Conservation (phyloP, 1,140 invertebrate genomes). For the Pseudomyrmex gracilis region DNA sequence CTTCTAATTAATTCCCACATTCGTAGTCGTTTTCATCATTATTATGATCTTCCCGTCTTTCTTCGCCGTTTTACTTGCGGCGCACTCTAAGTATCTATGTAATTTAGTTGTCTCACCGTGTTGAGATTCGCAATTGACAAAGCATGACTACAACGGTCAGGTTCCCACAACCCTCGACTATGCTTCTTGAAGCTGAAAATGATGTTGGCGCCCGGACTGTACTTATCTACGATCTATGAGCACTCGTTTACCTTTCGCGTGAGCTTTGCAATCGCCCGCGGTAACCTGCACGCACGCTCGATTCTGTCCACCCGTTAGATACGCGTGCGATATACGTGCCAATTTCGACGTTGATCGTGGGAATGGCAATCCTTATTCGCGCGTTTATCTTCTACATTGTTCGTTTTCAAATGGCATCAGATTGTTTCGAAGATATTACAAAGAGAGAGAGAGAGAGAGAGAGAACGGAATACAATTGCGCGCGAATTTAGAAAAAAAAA, state of each 20-base stretch:
- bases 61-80: not conserved
- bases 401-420: not conserved
- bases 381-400: constrained; percentile 26
- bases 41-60: not conserved
- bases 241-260: constrained; percentile 63
- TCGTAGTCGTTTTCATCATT: too few relatives aligned
- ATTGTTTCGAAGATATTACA: not conserved
- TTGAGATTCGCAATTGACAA: constrained; percentile 41
- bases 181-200: constrained; percentile 60
- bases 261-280: constrained; percentile 31
- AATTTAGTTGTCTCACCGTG: not conserved
- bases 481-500: not conserved
- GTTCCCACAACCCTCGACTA: constrained; percentile 60
- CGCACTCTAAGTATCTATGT: too few relatives aligned
- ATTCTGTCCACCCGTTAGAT: constrained; percentile 43
- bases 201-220: constrained; percentile 64
- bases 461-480: not conserved
- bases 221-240: constrained; percentile 72
- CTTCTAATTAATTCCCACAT: not conserved
- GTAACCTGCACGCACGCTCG: constrained; percentile 22
- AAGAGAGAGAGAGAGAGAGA: too few relatives aligned
- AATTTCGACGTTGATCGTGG: constrained; percentile 58
- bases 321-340: constrained; percentile 5
- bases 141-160: constrained; percentile 60
- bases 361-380: constrained; percentile 42